Evolutionary conservation across 1,140 invertebrate genomes (phyloP), one percentile per base, ranked within the genome.

Genomic region (Galleria mellonella): DNA sequence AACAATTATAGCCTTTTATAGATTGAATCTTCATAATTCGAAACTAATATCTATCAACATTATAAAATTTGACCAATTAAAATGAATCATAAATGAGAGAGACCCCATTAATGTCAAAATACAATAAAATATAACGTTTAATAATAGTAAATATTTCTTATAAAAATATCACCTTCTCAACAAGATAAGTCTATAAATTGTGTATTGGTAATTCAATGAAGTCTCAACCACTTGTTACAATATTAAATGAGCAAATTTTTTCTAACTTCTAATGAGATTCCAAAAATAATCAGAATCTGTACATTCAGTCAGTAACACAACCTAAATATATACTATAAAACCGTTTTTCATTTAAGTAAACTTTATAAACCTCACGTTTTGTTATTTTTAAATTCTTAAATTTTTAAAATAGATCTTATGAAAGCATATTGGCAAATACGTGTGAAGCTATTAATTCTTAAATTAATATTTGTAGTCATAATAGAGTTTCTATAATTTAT

Each of bases 191-290:
- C 32, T 35, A 8, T 35, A 11, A 33, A 2, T 14, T 14, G 11
- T 14, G 9, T 9, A 14, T 2, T 35, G 2, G 9, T 13, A 12
- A 6, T 35, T 8, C 14, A 14, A 35, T 35, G 11, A 7, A 35
- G 32, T 35, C 12, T 14, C 32, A 35, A 14, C 11, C 32, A 12
- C 14, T 6, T 35, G 9, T 5, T n/a, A 8, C 13, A 37, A 17
- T 17, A 12, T 14, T 31, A 32, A 23, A 43, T 43, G 41, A 43
- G 41, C 41, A 43, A 43, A 32, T 43, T 32, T n/a, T 23, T 32
- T 15, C 10, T 43, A 32, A 43, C 11, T n/a, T 23, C 41, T 43
- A 43, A 27, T 23, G 35, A 9, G 30, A 43, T 33, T 30, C 41
- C 30, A 11, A 4, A 6, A 37, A 37, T 23, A 43, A 43, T 32